Percentiles rank a stretch among this genome's conserved stretches.
phyloP scores from a whole-genome alignment of 2,888 invertebrate species.

The Drosophila pegasa region DNA sequence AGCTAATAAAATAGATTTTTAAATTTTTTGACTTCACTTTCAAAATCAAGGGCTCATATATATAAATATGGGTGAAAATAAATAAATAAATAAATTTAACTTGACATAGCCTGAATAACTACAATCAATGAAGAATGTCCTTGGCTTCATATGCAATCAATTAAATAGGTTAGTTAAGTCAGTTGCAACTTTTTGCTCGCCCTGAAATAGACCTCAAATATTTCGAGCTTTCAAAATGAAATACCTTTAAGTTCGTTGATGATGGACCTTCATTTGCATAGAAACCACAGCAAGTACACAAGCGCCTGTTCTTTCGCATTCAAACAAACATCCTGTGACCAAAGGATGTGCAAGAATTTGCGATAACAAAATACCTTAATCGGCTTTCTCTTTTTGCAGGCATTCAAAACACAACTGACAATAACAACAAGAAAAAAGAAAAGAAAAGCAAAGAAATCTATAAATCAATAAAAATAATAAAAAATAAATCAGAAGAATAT shows the following conservation, averaged over 20 bases:
- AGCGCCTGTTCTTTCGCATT: constrained; percentile 44
- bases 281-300: constrained; percentile 41
- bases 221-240: not conserved
- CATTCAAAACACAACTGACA: constrained; percentile 28
- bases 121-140: not conserved
- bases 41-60: too few relatives aligned
- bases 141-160: not conserved
- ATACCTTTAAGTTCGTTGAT: constrained; percentile 7
- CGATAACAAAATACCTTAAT: constrained; percentile 25
- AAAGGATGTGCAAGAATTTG: constrained; percentile 23
- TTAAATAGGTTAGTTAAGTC: not conserved
- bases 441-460: constrained; percentile 10
- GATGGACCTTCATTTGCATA: constrained; percentile 24
- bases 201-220: not conserved
- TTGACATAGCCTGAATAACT: too few relatives aligned
- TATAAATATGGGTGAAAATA: too few relatives aligned
- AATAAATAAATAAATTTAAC: too few relatives aligned
- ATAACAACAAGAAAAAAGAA: constrained; percentile 5
- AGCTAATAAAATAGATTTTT: too few relatives aligned
- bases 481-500: constrained; percentile 31
- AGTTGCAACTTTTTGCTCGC: not conserved
- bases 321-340: constrained; percentile 21
- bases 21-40: too few relatives aligned
- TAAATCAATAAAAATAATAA: constrained; percentile 52
- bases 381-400: constrained; percentile 47